Evolutionary conservation across 2,888 invertebrate species (phyloP).

Genomic region (Mythimna vitellina): DNA sequence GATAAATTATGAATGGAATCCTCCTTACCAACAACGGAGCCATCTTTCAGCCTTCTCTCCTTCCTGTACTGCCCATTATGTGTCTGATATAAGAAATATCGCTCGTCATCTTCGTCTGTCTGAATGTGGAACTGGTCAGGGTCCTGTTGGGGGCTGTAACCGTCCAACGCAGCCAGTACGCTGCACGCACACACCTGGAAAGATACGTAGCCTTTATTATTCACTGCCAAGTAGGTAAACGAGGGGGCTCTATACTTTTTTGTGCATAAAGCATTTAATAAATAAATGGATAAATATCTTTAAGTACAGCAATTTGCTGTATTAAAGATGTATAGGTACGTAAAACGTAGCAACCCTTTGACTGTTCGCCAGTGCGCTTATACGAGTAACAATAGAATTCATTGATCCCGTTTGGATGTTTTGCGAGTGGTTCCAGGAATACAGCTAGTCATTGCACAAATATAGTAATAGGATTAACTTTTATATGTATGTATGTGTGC

Average conservation of each 20-base stretch:
- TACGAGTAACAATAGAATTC: too few species aligned
- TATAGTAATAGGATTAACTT: too few species aligned
- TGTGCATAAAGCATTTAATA: too few species aligned
- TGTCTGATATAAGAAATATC: constrained; percentile 97
- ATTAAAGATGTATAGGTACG: background rate
- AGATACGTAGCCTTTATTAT: constrained; percentile 2
- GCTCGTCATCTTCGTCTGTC: constrained; percentile 97
- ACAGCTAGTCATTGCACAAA: background rate
- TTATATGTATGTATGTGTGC: too few species aligned
- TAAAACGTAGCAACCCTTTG: background rate
- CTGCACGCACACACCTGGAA: constrained; percentile 83
- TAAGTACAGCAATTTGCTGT: background rate
- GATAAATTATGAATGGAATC: background rate
- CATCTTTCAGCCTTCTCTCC: constrained; percentile 96
- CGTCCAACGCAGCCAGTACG: constrained; percentile 83
- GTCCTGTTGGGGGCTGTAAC: constrained; percentile 91
- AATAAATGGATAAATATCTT: too few species aligned
- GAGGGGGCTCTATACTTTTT: too few species aligned
- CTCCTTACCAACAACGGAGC: constrained; percentile 94
- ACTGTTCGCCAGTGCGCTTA: background rate
- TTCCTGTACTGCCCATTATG: constrained; percentile 97
- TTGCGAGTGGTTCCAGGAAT: background rate
- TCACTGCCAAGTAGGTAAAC: background rate
- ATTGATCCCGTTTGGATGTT: background rate
- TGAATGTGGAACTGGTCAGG: constrained; percentile 97